Conservation (phyloP, 1,140 invertebrate genomes). For the Nasonia longicornis region DNA sequence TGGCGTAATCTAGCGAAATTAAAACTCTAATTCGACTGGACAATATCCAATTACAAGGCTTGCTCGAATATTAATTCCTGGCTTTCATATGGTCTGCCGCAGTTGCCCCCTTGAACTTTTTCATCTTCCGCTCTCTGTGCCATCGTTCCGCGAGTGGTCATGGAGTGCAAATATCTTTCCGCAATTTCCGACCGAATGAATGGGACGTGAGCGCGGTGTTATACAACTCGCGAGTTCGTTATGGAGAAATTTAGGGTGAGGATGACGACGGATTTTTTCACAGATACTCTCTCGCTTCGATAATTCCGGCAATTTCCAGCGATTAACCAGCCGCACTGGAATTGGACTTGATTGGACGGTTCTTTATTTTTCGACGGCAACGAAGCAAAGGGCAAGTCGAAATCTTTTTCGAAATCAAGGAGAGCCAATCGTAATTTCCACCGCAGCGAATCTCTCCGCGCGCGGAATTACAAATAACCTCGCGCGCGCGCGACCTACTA, state of each 20-base stretch:
- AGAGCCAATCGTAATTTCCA: not conserved
- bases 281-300: not conserved
- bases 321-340: not conserved
- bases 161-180: slow-evolving; percentile 27
- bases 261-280: not conserved
- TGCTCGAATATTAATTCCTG: slow-evolving; percentile 62
- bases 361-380: not conserved
- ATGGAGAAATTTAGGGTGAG: not conserved
- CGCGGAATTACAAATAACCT: not conserved
- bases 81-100: slow-evolving; percentile 11
- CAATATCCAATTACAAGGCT: slow-evolving; percentile 66
- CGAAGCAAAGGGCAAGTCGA: not conserved
- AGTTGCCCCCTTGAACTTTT: slow-evolving; percentile 12
- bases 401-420: not conserved
- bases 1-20: slow-evolving; percentile 62
- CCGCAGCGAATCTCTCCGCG: not conserved
- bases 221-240: too few relatives aligned
- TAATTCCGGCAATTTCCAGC: not conserved
- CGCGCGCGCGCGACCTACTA: not conserved
- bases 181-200: slow-evolving; percentile 14
- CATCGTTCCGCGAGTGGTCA: not conserved
- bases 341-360: not conserved
- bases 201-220: not conserved
- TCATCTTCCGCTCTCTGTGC: not conserved
- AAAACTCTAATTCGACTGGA: slow-evolving; percentile 66